These are phyloP conservation scores for Amblyopsis rosae DNA, from an alignment of 2,113 vertebrate genomes.

Conservation along the genomic window DNA sequence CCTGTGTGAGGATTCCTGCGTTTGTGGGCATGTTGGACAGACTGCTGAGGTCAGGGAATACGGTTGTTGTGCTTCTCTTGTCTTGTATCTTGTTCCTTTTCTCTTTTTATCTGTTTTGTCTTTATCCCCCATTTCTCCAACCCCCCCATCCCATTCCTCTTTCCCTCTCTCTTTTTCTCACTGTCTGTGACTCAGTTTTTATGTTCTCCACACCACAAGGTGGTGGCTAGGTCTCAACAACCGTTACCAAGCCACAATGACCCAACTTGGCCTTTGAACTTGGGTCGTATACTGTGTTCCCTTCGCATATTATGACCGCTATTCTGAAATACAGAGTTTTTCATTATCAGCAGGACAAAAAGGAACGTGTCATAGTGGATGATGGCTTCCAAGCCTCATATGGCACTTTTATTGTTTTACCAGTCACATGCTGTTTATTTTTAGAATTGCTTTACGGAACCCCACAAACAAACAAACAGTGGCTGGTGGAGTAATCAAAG, in stretches of 20 bases:
- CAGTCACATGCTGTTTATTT: conserved; percentile 23
- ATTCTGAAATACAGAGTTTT: conserved; percentile 13
- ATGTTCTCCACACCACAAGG: conserved; percentile 31
- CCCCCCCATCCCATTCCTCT: conserved; percentile 3
- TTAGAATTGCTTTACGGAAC: conserved; percentile 25
- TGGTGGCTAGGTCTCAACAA: conserved; percentile 47
- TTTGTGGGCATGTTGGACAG: conserved; percentile 62
- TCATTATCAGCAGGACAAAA: not conserved
- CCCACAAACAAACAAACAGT: not conserved
- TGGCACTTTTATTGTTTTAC: conserved; percentile 54
- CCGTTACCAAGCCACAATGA: conserved; percentile 48
- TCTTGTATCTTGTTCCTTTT: conserved; percentile 45
- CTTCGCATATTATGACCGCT: conserved; percentile 40
- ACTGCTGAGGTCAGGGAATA: conserved; percentile 51
- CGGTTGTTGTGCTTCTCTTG: conserved; percentile 48
- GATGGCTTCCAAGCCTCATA: conserved; percentile 41
- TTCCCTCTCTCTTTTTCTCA: conserved; percentile 36
- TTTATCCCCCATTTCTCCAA: not conserved
- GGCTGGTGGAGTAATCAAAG: not conserved
- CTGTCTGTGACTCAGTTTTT: conserved; percentile 21
- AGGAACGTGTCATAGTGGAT: conserved; percentile 28
- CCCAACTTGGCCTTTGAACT: conserved; percentile 34
- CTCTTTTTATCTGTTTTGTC: not conserved
- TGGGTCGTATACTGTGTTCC: conserved; percentile 27
- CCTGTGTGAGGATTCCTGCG: conserved; percentile 68